Base-by-base conservation (phyloP, 2,113 vertebrate species). In the Odocoileus virginianus region DNA sequence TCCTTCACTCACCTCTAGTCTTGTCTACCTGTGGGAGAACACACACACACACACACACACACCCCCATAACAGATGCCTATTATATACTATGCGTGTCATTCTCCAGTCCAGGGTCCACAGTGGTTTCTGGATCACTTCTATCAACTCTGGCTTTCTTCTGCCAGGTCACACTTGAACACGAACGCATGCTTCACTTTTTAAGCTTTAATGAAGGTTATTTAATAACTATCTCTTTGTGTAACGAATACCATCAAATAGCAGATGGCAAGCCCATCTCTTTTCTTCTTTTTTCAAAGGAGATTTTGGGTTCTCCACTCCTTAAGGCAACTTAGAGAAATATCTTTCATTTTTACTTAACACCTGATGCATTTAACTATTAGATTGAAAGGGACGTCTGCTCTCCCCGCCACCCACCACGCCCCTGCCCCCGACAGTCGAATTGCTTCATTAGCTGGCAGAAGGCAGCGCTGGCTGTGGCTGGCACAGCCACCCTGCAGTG, bases 221-320 rank as follows among this genome's bases (percentile, higher is more conserved):
- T 92, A 76, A 89, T 79, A 85, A 95, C 76, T 71, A 71, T 67
- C 61, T 79, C 64, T 64, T 57, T 89, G 33, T 58, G 40, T 57
- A 90, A 60, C 27, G 74, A 60, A 33, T 23, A 12, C 33, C 52
- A 61, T 79, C 74, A 82, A 67, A 27, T 23, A 95, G 43, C 8
- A 40, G 19, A 71, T 2, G 17, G n/a, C 4, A 90, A 67, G 30
- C 15, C 40, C 19, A 55, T 25, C 50, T 50, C 40, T 61, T 85
- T 87, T 52, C 64, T 47, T 88, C 28, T 61, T 36, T 86, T 64
- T 43, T n/a, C 50, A 91, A 88, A 64, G 54, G 64, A 36, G 27
- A 5, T 79, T 93, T 47, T 19, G 50, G 58, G 43, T 15, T 64
- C 47, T 52, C 3, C 7, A 9, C 7, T 33, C 30, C 78, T 61